A percentile compares a stretch with the other conserved stretches of the same genome.
Conservation (phyloP, 2,113 vertebrate species). For the Isichthys henryi region DNA sequence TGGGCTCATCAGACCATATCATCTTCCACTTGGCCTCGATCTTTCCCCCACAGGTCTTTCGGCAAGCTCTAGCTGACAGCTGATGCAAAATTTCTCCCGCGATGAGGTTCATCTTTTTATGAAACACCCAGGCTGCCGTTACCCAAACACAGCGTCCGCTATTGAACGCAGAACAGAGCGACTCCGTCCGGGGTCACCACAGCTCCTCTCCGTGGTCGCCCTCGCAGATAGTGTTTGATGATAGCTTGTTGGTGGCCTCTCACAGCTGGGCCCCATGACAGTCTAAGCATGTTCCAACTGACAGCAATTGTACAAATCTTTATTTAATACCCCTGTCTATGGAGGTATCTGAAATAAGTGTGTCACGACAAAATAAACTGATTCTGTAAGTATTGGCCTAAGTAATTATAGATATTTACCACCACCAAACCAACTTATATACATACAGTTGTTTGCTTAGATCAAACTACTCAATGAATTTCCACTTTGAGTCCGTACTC, state of each 20-base stretch:
- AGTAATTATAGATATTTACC: neutral
- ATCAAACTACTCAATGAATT: neutral
- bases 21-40: neutral
- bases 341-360: neutral
- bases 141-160: neutral
- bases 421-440: neutral
- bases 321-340: neutral
- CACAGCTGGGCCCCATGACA: neutral
- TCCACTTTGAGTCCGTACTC: neutral
- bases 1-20: conserved; percentile 1
- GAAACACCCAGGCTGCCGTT: neutral
- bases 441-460: neutral
- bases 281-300: neutral
- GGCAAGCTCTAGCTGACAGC: neutral
- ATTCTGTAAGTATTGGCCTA: too few relatives aligned
- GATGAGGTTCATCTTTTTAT: neutral
- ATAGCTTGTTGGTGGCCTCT: neutral
- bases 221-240: neutral
- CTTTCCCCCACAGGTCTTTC: neutral
- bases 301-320: neutral
- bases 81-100: neutral
- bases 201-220: neutral
- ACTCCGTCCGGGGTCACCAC: neutral
- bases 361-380: neutral
- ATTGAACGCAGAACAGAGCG: neutral